Evolutionary conservation across 2,113 vertebrate genomes (phyloP), one percentile per base, ranked within the genome.

Genomic region (Noturus placidus): DNA sequence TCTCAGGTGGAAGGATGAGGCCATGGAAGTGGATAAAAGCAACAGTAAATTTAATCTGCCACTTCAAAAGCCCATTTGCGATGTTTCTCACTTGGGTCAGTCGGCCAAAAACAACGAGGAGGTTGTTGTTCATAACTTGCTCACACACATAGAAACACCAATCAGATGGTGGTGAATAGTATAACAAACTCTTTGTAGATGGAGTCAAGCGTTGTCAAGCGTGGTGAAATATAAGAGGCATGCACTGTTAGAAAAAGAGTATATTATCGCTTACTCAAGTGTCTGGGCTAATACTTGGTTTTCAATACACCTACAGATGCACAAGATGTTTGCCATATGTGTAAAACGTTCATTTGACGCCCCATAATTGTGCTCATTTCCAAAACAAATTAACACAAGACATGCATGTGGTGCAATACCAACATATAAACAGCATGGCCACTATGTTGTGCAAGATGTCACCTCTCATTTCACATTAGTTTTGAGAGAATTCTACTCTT

Each of bases 21-120:
- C 19, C 79, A 87, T 90, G 88, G 89, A 85, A 88, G 33, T 27
- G 80, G 89, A 90, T 92, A 33, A 92, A 91, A 92, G 91, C 59
- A 54, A 82, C 42, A 77, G 80, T 91, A 90, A 87, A 91, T 90
- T 89, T 86, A 85, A 82, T 80, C 85, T 67, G 80, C 63, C 70
- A 86, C 87, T 87, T 90, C 83, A 90, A 89, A 90, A 67, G 85
- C 63, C 84, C 84, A 74, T 86, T 79, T 88, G 84, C 52, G 5
- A 83, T 90, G 70, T 89, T 86, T 65, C 76, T 54, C 20, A 27
- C 35, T 57, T 33, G 85, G 83, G 76, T 76, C 52, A 14, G 22
- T 50, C 78, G 15, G 61, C 46, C 61, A 30, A n/a, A 77, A 77
- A 89, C 83, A 89, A 86, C 84, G 81, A 83, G 69, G 35, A 89